phyloP scores from a whole-genome alignment of 2,888 invertebrate genomes.

The Meghimatium bilineatum region DNA sequence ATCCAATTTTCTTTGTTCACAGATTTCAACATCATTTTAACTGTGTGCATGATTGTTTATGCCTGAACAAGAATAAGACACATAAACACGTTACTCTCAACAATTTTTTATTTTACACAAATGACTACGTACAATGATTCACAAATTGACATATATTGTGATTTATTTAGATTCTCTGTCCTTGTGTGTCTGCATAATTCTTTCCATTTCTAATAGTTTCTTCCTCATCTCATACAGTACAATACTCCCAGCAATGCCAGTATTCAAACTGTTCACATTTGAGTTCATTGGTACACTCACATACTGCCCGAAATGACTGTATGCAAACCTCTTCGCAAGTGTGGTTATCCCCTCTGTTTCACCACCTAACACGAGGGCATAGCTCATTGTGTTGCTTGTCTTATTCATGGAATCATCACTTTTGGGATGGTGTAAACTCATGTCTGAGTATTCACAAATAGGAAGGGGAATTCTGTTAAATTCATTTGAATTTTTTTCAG shows the following conservation, averaged over 20 bases:
- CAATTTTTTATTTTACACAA: too few species aligned
- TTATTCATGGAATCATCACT: not conserved
- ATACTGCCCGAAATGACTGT: slow-evolving; percentile 81
- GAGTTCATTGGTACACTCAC: slow-evolving; percentile 88
- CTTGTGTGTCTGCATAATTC: too few species aligned
- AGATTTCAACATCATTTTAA: too few species aligned
- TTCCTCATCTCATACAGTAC: slow-evolving; percentile 87
- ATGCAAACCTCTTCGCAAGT: slow-evolving; percentile 83
- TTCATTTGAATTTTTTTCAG: not conserved
- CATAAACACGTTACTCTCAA: too few species aligned
- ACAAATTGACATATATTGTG: too few species aligned
- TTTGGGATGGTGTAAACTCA: not conserved
- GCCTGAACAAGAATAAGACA: too few species aligned
- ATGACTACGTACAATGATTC: too few species aligned
- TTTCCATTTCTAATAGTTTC: slow-evolving; percentile 48
- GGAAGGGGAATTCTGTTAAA: slow-evolving; percentile 35
- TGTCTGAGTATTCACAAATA: slow-evolving; percentile 21
- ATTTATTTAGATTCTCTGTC: too few species aligned
- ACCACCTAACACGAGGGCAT: slow-evolving; percentile 87
- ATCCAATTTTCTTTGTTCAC: too few species aligned
- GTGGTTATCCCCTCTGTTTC: slow-evolving; percentile 92
- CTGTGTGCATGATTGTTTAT: too few species aligned
- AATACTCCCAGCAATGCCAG: slow-evolving; percentile 88
- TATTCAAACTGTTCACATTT: slow-evolving; percentile 90
- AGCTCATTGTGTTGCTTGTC: slow-evolving; percentile 71